Conservation (phyloP, 2,888 invertebrate genomes). For the Molorchus minor region DNA sequence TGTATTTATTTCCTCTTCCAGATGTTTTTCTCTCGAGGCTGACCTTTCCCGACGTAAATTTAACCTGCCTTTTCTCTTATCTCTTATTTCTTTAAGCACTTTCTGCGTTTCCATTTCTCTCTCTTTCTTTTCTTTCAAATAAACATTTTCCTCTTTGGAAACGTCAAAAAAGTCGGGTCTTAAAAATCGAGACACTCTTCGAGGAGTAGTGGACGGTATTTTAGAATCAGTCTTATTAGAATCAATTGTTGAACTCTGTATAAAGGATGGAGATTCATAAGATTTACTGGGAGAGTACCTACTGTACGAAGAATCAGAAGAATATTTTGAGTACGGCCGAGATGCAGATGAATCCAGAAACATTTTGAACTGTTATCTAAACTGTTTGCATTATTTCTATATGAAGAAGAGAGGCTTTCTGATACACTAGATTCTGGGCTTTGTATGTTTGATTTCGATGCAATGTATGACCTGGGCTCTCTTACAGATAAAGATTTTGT, state of each 20-base stretch:
- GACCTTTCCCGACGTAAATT: constrained; percentile 53
- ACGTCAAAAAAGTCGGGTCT: constrained; percentile 82
- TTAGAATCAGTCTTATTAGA: constrained; percentile 54
- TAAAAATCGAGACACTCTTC: constrained; percentile 77
- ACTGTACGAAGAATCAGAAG: constrained; percentile 43
- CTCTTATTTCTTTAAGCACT: constrained; percentile 73
- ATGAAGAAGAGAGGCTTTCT: constrained; percentile 51
- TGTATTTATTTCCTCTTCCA: constrained; percentile 24
- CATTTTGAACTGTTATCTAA: constrained; percentile 47
- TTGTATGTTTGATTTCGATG: constrained; percentile 40
- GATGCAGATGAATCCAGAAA: constrained; percentile 47
- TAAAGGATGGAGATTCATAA: constrained; percentile 31
- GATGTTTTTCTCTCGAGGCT: constrained; percentile 49
- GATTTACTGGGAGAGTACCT: constrained; percentile 47
- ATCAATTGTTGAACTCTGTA: constrained; percentile 42
- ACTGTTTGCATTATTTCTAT: constrained; percentile 44
- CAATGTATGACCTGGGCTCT: constrained; percentile 47
- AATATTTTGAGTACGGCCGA: constrained; percentile 49
- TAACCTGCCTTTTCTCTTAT: constrained; percentile 64
- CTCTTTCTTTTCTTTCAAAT: constrained; percentile 70
- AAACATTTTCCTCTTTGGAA: constrained; percentile 69
- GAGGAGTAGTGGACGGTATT: constrained; percentile 52
- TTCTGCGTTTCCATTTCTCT: constrained; percentile 76
- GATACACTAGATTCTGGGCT: constrained; percentile 59
- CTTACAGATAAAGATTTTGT: constrained; percentile 48